These are phyloP conservation scores for Antennarius striatus DNA, from an alignment of 2,113 vertebrate genomes.

Conservation along the genomic window DNA sequence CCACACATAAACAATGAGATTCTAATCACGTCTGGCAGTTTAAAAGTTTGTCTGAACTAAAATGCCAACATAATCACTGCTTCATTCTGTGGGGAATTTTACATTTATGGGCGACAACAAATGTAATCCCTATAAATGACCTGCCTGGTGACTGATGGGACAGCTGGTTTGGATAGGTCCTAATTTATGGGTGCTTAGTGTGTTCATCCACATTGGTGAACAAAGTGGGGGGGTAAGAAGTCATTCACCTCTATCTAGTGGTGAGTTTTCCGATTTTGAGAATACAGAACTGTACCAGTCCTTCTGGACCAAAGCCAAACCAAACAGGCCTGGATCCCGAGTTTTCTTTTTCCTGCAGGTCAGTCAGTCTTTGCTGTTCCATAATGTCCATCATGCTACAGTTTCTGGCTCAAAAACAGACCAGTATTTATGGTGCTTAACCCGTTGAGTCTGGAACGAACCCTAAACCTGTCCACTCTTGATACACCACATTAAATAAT, in stretches of 20 bases:
- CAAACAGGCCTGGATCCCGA: slow-evolving; percentile 72
- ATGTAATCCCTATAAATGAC: slow-evolving; percentile 25
- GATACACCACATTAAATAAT: too few species aligned
- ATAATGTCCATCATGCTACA: background rate
- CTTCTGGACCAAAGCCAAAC: slow-evolving; percentile 70
- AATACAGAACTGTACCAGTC: slow-evolving; percentile 47
- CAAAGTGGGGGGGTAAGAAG: background rate
- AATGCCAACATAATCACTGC: background rate
- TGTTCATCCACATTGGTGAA: background rate
- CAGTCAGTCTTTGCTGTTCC: slow-evolving; percentile 40
- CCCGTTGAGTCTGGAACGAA: background rate
- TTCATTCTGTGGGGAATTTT: background rate
- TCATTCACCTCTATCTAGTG: slow-evolving; percentile 3
- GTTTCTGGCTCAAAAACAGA: slow-evolving; percentile 51
- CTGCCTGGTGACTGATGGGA: slow-evolving; percentile 33
- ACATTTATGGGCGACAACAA: slow-evolving; percentile 1
- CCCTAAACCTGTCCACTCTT: too few species aligned
- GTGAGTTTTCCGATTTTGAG: slow-evolving; percentile 29
- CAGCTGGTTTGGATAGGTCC: slow-evolving; percentile 1
- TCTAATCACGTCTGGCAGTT: background rate
- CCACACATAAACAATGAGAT: slow-evolving; percentile 16
- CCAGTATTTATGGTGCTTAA: slow-evolving; percentile 47
- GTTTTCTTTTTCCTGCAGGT: slow-evolving; percentile 63
- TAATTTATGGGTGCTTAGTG: background rate
- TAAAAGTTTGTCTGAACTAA: background rate